These are phyloP conservation scores for Eulimnadia texana DNA, from an alignment of 1,140 invertebrate species.

Conservation along the genomic window DNA sequence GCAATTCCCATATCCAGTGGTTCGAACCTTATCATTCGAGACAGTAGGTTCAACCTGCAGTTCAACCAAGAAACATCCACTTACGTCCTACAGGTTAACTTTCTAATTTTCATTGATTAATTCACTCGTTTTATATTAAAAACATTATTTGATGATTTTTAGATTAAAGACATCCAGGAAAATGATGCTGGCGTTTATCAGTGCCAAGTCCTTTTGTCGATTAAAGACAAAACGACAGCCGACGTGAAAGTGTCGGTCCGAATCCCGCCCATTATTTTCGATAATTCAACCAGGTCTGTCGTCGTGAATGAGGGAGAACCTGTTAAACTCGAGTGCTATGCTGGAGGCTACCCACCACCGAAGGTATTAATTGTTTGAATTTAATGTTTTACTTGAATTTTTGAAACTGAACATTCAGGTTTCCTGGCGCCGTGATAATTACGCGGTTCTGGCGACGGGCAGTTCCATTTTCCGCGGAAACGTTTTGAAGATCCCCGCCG, in stretches of 20 bases:
- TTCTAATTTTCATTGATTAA: too few species aligned
- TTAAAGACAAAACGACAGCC: slow-evolving; percentile 61
- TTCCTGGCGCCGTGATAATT: slow-evolving; percentile 83
- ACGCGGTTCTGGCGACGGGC: slow-evolving; percentile 77
- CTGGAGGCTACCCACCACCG: slow-evolving; percentile 39
- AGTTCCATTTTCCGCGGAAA: slow-evolving; percentile 66
- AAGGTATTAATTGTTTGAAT: not conserved
- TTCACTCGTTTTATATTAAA: too few species aligned
- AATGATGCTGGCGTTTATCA: slow-evolving; percentile 77
- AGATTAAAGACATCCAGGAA: slow-evolving; percentile 90
- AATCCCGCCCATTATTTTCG: slow-evolving; percentile 74
- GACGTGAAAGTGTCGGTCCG: slow-evolving; percentile 69
- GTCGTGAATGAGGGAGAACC: slow-evolving; percentile 65
- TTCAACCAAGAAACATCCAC: slow-evolving; percentile 61
- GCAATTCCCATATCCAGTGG: slow-evolving; percentile 58
- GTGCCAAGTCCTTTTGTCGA: slow-evolving; percentile 67
- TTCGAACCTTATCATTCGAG: slow-evolving; percentile 63
- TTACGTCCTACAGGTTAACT: slow-evolving; percentile 55
- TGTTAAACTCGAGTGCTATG: slow-evolving; percentile 72
- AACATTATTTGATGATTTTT: slow-evolving; percentile 20
- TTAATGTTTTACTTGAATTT: slow-evolving; percentile 1
- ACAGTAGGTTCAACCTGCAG: slow-evolving; percentile 69
- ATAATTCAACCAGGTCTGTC: slow-evolving; percentile 75
- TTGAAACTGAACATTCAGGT: slow-evolving; percentile 59
- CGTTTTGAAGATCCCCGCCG: slow-evolving; percentile 52